These are phyloP conservation scores for Clanis bilineata DNA, from an alignment of 2,888 invertebrate species.

Conservation along the genomic window DNA sequence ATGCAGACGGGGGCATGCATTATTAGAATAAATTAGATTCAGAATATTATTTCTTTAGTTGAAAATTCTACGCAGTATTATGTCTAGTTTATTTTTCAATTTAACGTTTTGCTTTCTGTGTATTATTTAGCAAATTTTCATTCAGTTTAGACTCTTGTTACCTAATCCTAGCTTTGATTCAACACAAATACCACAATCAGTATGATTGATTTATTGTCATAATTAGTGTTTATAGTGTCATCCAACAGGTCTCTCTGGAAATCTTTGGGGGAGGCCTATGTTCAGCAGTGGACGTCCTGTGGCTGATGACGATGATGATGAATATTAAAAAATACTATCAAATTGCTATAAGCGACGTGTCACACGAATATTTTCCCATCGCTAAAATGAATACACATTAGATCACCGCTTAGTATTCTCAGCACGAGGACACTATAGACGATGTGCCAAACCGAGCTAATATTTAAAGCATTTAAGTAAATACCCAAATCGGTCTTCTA, in stretches of 20 bases:
- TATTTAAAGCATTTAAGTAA: neutral
- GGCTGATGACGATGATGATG: too few relatives aligned
- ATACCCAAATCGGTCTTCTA: neutral
- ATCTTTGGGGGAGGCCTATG: too few relatives aligned
- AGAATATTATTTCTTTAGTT: neutral
- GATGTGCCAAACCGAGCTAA: neutral
- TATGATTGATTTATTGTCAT: too few relatives aligned
- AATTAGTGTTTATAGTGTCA: too few relatives aligned
- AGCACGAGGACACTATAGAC: neutral
- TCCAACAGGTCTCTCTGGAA: too few relatives aligned
- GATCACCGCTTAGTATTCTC: slow-evolving; percentile 11
- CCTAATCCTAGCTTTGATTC: too few relatives aligned
- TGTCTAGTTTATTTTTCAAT: neutral
- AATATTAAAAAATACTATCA: neutral
- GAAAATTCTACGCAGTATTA: neutral
- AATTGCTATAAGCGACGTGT: neutral
- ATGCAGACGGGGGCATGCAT: slow-evolving; percentile 34
- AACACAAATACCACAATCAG: too few relatives aligned
- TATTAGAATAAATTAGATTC: slow-evolving; percentile 1
- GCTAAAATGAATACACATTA: slow-evolving; percentile 20
- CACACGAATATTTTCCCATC: slow-evolving; percentile 3
- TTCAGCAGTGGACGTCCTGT: too few relatives aligned
- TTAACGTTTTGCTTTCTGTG: too few relatives aligned
- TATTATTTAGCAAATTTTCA: too few relatives aligned
- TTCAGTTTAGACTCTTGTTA: too few relatives aligned